Percentiles rank a stretch among this genome's conserved stretches.
These are phyloP conservation scores for Apocrypta bakeri DNA, from an alignment of 1,140 invertebrate genomes.

Conservation along the genomic window DNA sequence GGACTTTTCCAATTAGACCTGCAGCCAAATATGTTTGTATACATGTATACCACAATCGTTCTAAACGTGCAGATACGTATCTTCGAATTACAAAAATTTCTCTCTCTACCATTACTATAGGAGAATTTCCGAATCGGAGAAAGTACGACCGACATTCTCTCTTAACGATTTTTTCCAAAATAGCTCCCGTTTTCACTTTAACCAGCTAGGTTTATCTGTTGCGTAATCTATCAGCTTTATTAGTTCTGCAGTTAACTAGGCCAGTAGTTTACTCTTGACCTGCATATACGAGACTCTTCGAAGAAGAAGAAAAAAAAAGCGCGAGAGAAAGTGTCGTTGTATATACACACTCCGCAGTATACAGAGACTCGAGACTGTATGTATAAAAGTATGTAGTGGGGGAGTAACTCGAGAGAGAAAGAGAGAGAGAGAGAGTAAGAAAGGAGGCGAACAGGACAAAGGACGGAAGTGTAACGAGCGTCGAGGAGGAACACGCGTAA, in stretches of 20 bases:
- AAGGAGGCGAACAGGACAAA: slow-evolving; percentile 33
- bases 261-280: neutral
- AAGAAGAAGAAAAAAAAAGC: neutral
- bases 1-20: slow-evolving; percentile 37
- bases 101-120: neutral
- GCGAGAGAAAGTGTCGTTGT: slow-evolving; percentile 6
- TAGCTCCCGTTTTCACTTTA: neutral
- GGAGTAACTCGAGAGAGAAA: neutral
- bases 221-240: neutral
- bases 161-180: neutral
- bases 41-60: too few relatives aligned
- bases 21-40: neutral
- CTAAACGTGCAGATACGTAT: slow-evolving; percentile 4
- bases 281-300: neutral
- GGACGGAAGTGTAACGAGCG: slow-evolving; percentile 12
- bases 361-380: too few relatives aligned
- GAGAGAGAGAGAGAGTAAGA: neutral
- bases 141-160: neutral
- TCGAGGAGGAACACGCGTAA: neutral
- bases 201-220: neutral
- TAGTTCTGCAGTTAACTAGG: neutral
- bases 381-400: neutral
- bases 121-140: neutral
- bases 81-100: neutral
- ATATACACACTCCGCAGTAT: too few relatives aligned